These are phyloP conservation scores for Dryomyza anilis DNA, from an alignment of 2,888 invertebrate species.

Conservation along the genomic window DNA sequence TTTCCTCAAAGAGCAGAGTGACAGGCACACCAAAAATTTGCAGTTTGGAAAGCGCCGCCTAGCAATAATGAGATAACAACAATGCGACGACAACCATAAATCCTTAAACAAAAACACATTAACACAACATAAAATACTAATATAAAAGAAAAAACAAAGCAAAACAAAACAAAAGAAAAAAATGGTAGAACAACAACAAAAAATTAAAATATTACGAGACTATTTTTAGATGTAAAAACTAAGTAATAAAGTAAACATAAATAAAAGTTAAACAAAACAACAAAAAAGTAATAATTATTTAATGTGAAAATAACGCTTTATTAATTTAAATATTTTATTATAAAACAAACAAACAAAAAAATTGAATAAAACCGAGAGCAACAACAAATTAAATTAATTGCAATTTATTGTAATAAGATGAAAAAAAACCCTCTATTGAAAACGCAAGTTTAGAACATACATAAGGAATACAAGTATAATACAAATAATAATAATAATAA, in stretches of 20 bases:
- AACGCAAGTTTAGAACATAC: no score
- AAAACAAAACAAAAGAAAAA: background rate
- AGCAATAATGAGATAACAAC: background rate
- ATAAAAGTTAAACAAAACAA: background rate
- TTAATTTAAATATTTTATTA: constrained; percentile 26
- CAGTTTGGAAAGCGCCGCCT: no score
- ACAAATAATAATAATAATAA: constrained; percentile 19
- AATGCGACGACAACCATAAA: background rate
- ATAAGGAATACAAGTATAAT: constrained; percentile 13
- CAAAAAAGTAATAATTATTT: background rate
- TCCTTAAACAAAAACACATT: background rate
- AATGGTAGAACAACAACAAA: constrained; percentile 9
- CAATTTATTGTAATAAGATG: constrained; percentile 15
- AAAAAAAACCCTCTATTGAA: constrained; percentile 15
- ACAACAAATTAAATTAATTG: constrained; percentile 6
- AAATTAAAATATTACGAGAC: constrained; percentile 11
- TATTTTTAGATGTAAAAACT: constrained; percentile 26
- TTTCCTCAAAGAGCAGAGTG: no score
- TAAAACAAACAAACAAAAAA: constrained; percentile 18
- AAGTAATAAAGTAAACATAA: constrained; percentile 31
- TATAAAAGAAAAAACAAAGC: background rate
- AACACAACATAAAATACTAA: background rate
- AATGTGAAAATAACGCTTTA: constrained; percentile 35
- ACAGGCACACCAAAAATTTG: no score
- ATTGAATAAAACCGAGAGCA: constrained; percentile 17